Conservation (phyloP, 2,888 invertebrate genomes). For the Tenthredo distinguenda region DNA sequence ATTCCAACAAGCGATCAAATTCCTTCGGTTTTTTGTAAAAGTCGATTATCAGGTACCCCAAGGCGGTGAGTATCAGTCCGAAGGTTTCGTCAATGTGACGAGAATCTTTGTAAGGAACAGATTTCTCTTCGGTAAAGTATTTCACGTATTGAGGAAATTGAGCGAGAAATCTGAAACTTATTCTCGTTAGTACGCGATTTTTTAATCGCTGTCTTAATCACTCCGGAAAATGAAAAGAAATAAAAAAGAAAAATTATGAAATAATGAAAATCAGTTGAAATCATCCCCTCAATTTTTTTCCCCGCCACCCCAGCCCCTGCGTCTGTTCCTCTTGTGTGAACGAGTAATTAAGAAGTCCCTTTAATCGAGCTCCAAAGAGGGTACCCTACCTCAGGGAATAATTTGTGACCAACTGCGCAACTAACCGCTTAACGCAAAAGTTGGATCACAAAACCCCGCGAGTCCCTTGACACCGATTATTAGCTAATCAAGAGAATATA, state of each 20-base stretch:
- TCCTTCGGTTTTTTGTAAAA: conserved; percentile 65
- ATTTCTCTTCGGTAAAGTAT: conserved; percentile 64
- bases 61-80: conserved; percentile 64
- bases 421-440: conserved; percentile 37
- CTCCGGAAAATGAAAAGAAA: neutral
- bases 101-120: conserved; percentile 60
- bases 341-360: conserved; percentile 39
- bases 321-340: conserved; percentile 8
- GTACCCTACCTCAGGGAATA: conserved; percentile 30
- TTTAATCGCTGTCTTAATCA: neutral
- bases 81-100: conserved; percentile 62
- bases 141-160: conserved; percentile 65
- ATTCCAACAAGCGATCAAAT: conserved; percentile 64
- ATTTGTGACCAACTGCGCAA: conserved; percentile 16
- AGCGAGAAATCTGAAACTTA: conserved; percentile 63
- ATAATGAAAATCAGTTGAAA: neutral
- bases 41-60: conserved; percentile 66
- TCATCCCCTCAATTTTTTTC: neutral
- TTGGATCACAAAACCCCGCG: conserved; percentile 27
- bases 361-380: conserved; percentile 28
- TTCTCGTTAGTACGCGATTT: neutral
- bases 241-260: neutral
- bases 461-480: conserved; percentile 39
- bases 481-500: conserved; percentile 11
- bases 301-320: neutral